Evolutionary conservation across 2,888 invertebrate species (phyloP).

Genomic region (Epirrhoe alternata): DNA sequence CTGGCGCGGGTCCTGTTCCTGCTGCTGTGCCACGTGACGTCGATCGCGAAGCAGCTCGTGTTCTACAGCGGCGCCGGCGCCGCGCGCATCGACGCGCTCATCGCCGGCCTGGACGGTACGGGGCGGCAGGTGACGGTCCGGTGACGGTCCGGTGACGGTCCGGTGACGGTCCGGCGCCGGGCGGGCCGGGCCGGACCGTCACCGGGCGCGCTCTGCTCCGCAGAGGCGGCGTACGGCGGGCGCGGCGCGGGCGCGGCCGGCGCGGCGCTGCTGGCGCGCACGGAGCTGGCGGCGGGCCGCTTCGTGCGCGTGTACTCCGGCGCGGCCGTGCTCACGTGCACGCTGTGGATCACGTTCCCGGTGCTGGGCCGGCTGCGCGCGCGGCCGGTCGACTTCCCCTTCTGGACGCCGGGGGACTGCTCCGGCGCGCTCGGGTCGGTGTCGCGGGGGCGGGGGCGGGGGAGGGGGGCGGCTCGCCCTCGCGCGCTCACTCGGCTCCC

Average conservation of each 20-base stretch:
- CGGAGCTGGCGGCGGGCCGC: slow-evolving; percentile 43
- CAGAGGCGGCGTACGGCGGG: slow-evolving; percentile 47
- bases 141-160: too few species aligned
- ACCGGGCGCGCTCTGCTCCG: background rate
- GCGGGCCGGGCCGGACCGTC: background rate
- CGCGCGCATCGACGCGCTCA: slow-evolving; percentile 46
- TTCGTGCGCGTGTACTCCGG: slow-evolving; percentile 54
- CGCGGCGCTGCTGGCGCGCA: slow-evolving; percentile 32
- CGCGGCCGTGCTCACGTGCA: slow-evolving; percentile 67
- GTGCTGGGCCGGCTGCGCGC: slow-evolving; percentile 51
- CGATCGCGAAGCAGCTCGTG: slow-evolving; percentile 70
- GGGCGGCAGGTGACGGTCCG: too few species aligned
- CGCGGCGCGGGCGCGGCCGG: slow-evolving; percentile 19
- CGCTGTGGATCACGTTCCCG: slow-evolving; percentile 68
- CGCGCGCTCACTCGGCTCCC: background rate
- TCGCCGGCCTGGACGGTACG: slow-evolving; percentile 48
- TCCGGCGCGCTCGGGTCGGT: slow-evolving; percentile 45
- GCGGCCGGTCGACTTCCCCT: slow-evolving; percentile 58
- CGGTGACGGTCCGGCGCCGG: too few species aligned
- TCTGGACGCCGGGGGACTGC: slow-evolving; percentile 50
- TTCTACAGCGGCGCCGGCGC: slow-evolving; percentile 57
- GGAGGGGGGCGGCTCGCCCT: background rate
- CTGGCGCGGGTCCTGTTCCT: slow-evolving; percentile 76
- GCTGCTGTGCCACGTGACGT: slow-evolving; percentile 75
- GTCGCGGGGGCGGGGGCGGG: background rate